Base-by-base conservation (phyloP, 2,797 vertebrate genomes). In the Cynopterus sphinx region DNA sequence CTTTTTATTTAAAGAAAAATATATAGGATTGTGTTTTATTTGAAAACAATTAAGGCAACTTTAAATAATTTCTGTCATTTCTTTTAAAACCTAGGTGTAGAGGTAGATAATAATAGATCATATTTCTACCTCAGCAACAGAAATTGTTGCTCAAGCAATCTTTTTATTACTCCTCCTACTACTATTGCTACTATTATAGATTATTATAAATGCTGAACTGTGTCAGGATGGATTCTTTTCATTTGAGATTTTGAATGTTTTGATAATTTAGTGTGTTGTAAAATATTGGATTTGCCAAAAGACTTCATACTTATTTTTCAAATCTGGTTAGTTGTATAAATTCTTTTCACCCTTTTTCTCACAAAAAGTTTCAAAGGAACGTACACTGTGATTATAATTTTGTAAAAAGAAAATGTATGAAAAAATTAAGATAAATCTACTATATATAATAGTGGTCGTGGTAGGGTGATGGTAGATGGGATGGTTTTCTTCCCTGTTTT, bases 1-100 rank as follows among this genome's bases (percentile, higher is more conserved):
- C 21, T 53, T 9, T 97, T 43, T 91, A 26, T 75, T 95, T 53
- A 95, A 93, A 96, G 33, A 22, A 67, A 74, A 36, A 9, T n/a
- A 87, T 68, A 19, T 31, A 74, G 67, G n/a, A 22, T 75, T 88
- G 28, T n/a, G 10, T 57, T 75, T 57, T 77, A 19, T 63, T 81
- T 46, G 9, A 19, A 65, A 16, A 65, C 81, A 28, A 7, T 24
- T 49, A 75, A n/a, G 31, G 19, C 9, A 46, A 11, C 61, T 46
- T 73, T 67, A 70, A 74, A 28, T 93, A 33, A 92, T 92, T 89
- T 94, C 53, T 57, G 22, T 88, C 21, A n/a, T 86, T 85, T 61
- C 28, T 70, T 90, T 28, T 77, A 93, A 95, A 36, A 68, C 9
- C 6, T 77, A 63, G 4, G 9, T 61, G 9, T 79, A 81, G 36